A percentile compares a stretch with the other conserved stretches of the same genome.
These are phyloP conservation scores for Uria aalge DNA, from an alignment of 2,113 vertebrate genomes.

Conservation along the genomic window DNA sequence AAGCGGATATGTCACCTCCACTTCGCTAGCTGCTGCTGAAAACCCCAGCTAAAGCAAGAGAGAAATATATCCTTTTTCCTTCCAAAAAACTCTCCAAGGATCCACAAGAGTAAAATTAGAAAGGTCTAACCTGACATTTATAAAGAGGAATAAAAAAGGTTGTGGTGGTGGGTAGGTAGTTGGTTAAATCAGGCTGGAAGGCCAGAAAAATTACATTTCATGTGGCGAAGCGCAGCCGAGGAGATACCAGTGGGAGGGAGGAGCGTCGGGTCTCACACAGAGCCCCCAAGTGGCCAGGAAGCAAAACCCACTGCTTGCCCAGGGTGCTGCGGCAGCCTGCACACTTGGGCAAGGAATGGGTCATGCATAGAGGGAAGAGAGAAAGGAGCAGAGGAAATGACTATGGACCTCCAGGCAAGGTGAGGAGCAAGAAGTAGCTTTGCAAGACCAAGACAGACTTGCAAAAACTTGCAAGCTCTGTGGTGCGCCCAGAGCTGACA, in stretches of 20 bases:
- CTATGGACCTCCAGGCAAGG: not conserved
- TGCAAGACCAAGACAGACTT: not conserved
- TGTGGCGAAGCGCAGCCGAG: not conserved
- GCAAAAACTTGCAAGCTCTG: not conserved
- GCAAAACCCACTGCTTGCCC: accelerated
- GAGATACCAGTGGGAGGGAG: not conserved
- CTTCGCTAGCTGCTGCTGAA: not conserved
- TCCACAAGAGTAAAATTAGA: slow-evolving; percentile 8
- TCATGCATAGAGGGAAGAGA: accelerated
- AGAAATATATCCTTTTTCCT: not conserved
- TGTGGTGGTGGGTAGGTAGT: not conserved
- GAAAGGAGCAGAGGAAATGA: accelerated
- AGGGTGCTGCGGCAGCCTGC: not conserved
- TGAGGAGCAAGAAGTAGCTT: not conserved
- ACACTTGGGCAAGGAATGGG: accelerated
- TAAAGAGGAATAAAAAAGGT: not conserved
- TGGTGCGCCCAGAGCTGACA: accelerated
- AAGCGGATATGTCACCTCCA: not conserved
- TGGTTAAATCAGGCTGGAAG: not conserved
- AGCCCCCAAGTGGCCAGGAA: accelerated
- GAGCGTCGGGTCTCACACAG: not conserved
- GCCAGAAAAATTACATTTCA: not conserved
- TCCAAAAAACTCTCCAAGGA: not conserved
- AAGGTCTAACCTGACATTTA: not conserved
- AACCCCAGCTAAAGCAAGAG: not conserved